A percentile compares a stretch with the other conserved stretches of the same genome.
Evolutionary conservation across 1,140 invertebrate genomes (phyloP).

Genomic region (Drosophila arawakana): DNA sequence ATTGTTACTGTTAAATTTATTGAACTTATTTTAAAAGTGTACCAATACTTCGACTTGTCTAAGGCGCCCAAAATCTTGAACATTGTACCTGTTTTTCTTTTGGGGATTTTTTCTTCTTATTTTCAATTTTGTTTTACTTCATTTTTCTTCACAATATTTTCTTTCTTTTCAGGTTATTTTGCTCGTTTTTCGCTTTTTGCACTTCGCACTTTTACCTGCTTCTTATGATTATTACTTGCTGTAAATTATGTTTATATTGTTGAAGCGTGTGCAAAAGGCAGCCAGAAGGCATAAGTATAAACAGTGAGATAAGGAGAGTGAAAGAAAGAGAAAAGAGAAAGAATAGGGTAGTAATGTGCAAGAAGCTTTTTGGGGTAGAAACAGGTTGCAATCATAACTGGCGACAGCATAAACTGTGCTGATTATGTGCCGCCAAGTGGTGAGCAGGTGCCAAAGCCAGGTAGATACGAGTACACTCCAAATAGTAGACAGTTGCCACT

Average conservation of each 20-base stretch:
- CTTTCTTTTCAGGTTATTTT: not conserved
- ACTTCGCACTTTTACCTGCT: slow-evolving; percentile 54
- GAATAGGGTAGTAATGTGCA: too few relatives aligned
- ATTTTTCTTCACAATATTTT: not conserved
- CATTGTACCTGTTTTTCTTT: slow-evolving; percentile 7
- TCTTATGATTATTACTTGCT: slow-evolving; percentile 64
- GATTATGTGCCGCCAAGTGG: slow-evolving; percentile 60
- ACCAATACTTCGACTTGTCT: not conserved
- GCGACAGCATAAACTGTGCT: slow-evolving; percentile 66
- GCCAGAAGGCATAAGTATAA: slow-evolving; percentile 2
- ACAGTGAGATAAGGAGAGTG: slow-evolving; percentile 8
- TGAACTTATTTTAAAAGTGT: not conserved
- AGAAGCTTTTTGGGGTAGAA: not conserved
- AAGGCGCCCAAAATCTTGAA: not conserved
- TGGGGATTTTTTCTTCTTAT: slow-evolving; percentile 4
- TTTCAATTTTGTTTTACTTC: not conserved
- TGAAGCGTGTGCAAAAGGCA: slow-evolving; percentile 51
- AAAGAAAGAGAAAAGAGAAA: not conserved
- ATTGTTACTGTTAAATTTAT: not conserved
- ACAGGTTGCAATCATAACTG: slow-evolving; percentile 32
- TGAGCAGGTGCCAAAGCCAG: slow-evolving; percentile 36
- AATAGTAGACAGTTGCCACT: slow-evolving; percentile 1
- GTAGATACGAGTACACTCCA: not conserved
- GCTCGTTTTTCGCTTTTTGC: slow-evolving; percentile 19
- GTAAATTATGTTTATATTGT: slow-evolving; percentile 67